A percentile compares a stretch with the other conserved stretches of the same genome.
Conservation (phyloP, 2,797 vertebrate genomes). For the Phrynocephalus guinanensis region DNA sequence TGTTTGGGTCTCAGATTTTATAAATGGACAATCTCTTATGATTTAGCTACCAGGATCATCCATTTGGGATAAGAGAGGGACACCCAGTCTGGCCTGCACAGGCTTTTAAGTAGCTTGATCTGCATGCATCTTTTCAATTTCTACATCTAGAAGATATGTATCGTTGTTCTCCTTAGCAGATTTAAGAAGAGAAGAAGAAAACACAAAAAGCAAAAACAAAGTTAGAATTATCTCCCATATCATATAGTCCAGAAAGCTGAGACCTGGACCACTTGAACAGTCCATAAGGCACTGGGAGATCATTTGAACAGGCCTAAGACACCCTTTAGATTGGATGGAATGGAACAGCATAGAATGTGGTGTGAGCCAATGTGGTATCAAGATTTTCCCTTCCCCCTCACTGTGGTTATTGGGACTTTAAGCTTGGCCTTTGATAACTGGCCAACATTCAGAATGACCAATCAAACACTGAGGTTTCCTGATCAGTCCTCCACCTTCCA, state of each 20-base stretch:
- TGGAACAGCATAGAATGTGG: neutral
- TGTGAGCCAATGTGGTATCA: neutral
- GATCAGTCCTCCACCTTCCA: neutral
- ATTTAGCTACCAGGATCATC: neutral
- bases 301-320: neutral
- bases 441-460: neutral
- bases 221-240: neutral
- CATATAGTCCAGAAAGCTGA: neutral
- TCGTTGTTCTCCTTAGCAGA: neutral
- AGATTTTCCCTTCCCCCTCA: neutral
- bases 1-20: neutral
- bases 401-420: neutral
- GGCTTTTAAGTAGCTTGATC: slow-evolving; percentile 1
- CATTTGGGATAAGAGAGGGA: neutral
- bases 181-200: no score
- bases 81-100: neutral
- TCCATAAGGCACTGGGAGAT: neutral
- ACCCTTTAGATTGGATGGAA: neutral
- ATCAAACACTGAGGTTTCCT: neutral
- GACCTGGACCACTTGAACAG: neutral
- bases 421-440: neutral
- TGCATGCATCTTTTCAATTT: no score
- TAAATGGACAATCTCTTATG: neutral
- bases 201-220: neutral
- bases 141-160: no score